Base-by-base conservation (phyloP, 1,140 invertebrate species). In the Archivesica marissinica region DNA sequence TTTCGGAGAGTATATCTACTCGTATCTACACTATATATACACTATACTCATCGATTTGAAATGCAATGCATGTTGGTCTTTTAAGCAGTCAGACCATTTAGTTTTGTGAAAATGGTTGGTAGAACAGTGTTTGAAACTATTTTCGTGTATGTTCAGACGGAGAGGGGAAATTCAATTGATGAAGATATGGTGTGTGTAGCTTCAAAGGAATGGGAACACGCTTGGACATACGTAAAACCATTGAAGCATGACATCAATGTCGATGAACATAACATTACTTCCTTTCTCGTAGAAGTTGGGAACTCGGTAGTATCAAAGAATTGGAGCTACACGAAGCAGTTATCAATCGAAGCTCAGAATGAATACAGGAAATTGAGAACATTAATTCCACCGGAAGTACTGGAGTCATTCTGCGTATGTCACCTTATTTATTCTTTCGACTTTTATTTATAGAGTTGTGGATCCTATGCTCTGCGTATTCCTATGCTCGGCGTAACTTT, bases 71-170 rank as follows among this genome's bases (percentile, higher is more conserved):
- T n/a, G n/a, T n/a, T n/a, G n/a, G n/a, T n/a, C n/a, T n/a, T n/a
- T n/a, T n/a, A n/a, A n/a, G n/a, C n/a, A n/a, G n/a, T n/a, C n/a
- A n/a, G n/a, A n/a, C n/a, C n/a, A n/a, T n/a, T 17, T 47, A 47
- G 44, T 7, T 47, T 47, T 47, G 44, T 9, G 3, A 66, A 66
- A 72, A 72, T 72, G 68, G 23, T 28, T 25, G 25, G 28, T 28
- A 41, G 33, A 50, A 72, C 68, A 30, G 68, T 50, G 15, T 20
- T 72, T 15, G 68, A 72, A 20, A 72, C 50, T 41, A 17, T 72
- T 28, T 33, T 72, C 33, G 25, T 72, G 41, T 72, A 47, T 44
- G 44, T 72, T 17, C 50, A 30, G 17, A 52, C 68, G 13, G 68
- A 44, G 6, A 23, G 68, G 50, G 33, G 20, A 3, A 2, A 50